A percentile compares a stretch with the other conserved stretches of the same genome.
phyloP scores from a whole-genome alignment of 2,797 vertebrate genomes.

The Pagetopsis macropterus region DNA sequence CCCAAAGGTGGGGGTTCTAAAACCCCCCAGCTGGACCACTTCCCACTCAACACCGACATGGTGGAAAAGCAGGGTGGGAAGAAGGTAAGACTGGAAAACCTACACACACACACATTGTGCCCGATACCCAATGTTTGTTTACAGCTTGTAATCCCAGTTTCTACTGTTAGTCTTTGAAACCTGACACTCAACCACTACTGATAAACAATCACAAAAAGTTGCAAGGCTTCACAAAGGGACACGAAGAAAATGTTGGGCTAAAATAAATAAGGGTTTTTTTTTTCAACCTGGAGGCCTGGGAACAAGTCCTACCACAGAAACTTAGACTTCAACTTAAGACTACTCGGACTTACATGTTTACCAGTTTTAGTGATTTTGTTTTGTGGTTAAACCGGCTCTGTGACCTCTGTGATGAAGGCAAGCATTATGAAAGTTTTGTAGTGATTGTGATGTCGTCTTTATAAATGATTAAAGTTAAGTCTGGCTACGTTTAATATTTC shows the following conservation, averaged over 20 bases:
- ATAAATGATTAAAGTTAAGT: not conserved
- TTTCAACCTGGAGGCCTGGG: slow-evolving; percentile 20
- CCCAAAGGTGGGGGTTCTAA: slow-evolving; percentile 99
- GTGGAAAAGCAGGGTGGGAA: slow-evolving; percentile 99
- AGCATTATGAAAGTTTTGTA: not conserved
- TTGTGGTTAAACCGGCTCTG: slow-evolving; percentile 2
- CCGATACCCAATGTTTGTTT: slow-evolving; percentile 18
- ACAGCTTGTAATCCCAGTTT: slow-evolving; percentile 6
- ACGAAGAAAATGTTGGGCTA: not conserved
- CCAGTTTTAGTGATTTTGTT: slow-evolving; percentile 5
- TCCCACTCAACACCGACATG: slow-evolving; percentile 98
- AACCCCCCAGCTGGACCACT: slow-evolving; percentile 98
- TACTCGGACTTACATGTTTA: not conserved
- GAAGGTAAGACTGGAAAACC: slow-evolving; percentile 86
- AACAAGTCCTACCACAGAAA: not conserved
- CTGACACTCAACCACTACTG: slow-evolving; percentile 2
- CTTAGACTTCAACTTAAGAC: not conserved
- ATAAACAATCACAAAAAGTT: slow-evolving; percentile 6
- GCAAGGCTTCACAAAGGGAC: not conserved
- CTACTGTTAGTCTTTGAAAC: slow-evolving; percentile 11
- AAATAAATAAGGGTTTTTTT: slow-evolving; percentile 8
- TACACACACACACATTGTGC: slow-evolving; percentile 19
- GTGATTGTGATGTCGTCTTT: not conserved
- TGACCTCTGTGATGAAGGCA: not conserved
- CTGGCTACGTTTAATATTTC: not conserved